Evolutionary conservation across 2,888 invertebrate species (phyloP).

Genomic region (Protonemura montana): DNA sequence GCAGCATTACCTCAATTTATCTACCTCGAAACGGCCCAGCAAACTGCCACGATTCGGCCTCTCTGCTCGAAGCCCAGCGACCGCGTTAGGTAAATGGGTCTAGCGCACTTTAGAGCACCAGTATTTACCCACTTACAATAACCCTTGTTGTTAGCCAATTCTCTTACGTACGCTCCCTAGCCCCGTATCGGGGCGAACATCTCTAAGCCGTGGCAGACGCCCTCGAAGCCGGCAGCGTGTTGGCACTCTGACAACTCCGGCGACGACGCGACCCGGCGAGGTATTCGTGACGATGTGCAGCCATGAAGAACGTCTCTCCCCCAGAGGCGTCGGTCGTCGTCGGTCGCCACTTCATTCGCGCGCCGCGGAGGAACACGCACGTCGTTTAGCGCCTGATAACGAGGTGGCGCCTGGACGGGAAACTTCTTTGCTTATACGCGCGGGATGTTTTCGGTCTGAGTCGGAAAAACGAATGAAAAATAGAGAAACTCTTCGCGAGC

Average conservation of each 20-base stretch:
- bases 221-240: background rate
- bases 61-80: background rate
- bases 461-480: background rate
- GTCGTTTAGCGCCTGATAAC: background rate
- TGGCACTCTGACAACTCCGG: background rate
- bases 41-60: background rate
- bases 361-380: background rate
- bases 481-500: background rate
- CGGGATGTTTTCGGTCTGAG: background rate
- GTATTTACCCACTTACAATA: slow-evolving; percentile 12
- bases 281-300: background rate
- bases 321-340: background rate
- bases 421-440: background rate
- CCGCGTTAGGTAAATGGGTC: background rate
- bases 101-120: background rate
- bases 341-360: background rate
- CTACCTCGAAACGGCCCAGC: background rate
- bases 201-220: background rate
- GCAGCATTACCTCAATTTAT: slow-evolving; percentile 7
- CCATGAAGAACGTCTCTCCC: background rate
- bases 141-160: background rate
- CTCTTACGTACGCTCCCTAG: background rate
- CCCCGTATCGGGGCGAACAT: background rate
- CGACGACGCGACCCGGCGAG: background rate
- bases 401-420: background rate